Evolutionary conservation across 1,140 invertebrate species (phyloP).

Genomic region (Rhopalosiphum padi): DNA sequence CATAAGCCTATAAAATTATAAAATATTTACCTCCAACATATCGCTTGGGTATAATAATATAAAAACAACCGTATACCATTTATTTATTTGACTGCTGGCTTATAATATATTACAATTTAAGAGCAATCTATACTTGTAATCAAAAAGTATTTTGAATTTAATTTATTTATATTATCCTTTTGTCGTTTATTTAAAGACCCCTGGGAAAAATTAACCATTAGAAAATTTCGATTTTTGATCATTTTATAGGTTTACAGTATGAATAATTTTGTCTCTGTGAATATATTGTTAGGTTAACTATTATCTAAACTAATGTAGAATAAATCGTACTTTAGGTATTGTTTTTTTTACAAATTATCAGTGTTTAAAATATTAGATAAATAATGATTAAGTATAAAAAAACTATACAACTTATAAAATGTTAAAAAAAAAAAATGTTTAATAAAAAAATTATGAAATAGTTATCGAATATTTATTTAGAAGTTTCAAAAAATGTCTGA

Average conservation of each 20-base stretch:
- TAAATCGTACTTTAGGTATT: not conserved
- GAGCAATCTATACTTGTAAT: not conserved
- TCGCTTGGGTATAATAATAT: slow-evolving; percentile 20
- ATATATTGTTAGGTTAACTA: not conserved
- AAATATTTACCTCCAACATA: not conserved
- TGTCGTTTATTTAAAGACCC: not conserved
- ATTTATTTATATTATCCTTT: slow-evolving; percentile 21
- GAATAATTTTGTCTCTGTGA: not conserved
- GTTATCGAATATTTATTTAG: not conserved
- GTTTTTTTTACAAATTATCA: not conserved
- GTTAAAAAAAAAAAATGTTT: too few species aligned
- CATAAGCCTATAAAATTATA: not conserved
- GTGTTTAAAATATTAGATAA: not conserved
- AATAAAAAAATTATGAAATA: too few species aligned
- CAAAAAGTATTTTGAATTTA: not conserved
- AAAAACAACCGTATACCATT: not conserved
- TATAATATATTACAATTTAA: slow-evolving; percentile 20
- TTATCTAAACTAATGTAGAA: not conserved
- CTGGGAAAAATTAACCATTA: not conserved
- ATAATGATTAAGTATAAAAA: not conserved
- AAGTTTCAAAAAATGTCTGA: not conserved
- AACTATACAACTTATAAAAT: not conserved
- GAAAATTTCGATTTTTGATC: not conserved
- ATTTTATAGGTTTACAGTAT: not conserved
- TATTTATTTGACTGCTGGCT: not conserved